A percentile compares a stretch with the other conserved stretches of the same genome.
Conservation (phyloP, 2,888 invertebrate species). For the Zhuqinia jingwanae region DNA sequence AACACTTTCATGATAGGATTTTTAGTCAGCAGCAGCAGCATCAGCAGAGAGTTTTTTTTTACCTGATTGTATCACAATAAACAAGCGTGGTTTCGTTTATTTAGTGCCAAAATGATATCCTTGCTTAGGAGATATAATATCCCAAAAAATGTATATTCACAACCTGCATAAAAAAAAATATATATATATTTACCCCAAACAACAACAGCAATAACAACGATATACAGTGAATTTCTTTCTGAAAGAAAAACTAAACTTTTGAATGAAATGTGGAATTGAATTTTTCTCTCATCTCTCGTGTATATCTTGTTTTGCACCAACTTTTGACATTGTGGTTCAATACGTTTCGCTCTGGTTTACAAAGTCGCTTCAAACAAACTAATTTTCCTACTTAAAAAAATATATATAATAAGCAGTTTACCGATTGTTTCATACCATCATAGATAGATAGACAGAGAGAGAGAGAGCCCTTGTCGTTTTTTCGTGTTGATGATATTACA, state of each 20-base stretch:
- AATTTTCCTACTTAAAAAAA: neutral
- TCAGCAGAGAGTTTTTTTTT: too few species aligned
- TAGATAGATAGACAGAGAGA: too few species aligned
- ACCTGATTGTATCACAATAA: too few species aligned
- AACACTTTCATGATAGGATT: neutral
- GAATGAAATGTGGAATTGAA: conserved; percentile 5
- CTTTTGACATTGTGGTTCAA: conserved; percentile 44
- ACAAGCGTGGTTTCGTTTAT: too few species aligned
- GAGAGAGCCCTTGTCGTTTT: conserved; percentile 20
- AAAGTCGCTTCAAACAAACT: conserved; percentile 33
- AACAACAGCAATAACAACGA: too few species aligned
- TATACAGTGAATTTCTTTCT: neutral
- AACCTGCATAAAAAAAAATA: neutral
- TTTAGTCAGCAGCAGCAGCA: neutral
- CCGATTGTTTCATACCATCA: conserved; percentile 2
- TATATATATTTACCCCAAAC: too few species aligned
- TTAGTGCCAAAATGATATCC: conserved; percentile 33
- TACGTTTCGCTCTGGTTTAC: conserved; percentile 53
- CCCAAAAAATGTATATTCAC: neutral
- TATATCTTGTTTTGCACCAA: neutral
- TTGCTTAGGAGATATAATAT: neutral
- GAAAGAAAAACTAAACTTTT: neutral
- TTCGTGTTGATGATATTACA: neutral
- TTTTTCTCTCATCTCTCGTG: conserved; percentile 6
- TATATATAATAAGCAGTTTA: conserved; percentile 15